Evolutionary conservation across 2,113 vertebrate species (phyloP), one percentile per base, ranked within the genome.

Genomic region (Thermophis baileyi): DNA sequence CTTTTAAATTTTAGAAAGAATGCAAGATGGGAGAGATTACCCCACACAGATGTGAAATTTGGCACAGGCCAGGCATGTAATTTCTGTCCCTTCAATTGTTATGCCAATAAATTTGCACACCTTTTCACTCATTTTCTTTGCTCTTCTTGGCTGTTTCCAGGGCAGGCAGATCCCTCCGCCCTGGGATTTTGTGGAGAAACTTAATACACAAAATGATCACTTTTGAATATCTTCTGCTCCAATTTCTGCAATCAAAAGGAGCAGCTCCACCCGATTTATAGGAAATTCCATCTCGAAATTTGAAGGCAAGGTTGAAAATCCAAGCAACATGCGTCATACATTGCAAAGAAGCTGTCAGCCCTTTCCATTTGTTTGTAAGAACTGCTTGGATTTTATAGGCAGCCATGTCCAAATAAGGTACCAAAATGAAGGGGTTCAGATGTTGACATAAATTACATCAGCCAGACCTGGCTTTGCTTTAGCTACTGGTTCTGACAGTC

Each of bases 361-460:
- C 96, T 95, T 97, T 95, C 95, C 96, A 92, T 50, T 94, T 97
- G 96, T 97, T 98, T 97, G 97, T 90, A 95, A 94, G 94, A 95
- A 96, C 96, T 91, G 95, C 93, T 94, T 40, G 0, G 96, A 95
- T 96, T 88, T 0, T 90, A 54, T 93, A 46, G 95, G 96, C 97
- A 94, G 95, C 95, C 92, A 98, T 98, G 85, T 93, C 98, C 98
- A 98, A 98, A 98, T 98, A 98, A 98, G 98, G 98, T 96, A 92
- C 95, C 94, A 27, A 96, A 98, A 94, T 18, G 35, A 93, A 95
- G 49, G 90, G 92, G 92, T 95, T 96, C 94, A 0, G 93, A 95
- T 96, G 57, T 87, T 96, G 95, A 93, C 85, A 2, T 93, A 91
- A 97, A 97, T 96, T 96, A 97, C 89, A 96, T 96, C 97, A 97